These are phyloP conservation scores for Poecile montanus DNA, from an alignment of 2,797 vertebrate genomes.

Conservation along the genomic window DNA sequence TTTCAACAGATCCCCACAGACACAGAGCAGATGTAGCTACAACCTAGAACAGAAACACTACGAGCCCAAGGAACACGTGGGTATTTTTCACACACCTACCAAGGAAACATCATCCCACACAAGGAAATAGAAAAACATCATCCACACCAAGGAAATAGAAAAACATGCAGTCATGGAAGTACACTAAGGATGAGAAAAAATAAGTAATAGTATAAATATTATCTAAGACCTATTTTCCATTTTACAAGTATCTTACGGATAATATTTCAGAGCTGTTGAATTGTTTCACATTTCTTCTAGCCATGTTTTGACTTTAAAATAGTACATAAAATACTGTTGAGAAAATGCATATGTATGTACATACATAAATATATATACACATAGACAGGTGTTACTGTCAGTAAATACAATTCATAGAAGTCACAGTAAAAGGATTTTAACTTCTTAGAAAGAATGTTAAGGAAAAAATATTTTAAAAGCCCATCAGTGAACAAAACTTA, in stretches of 20 bases:
- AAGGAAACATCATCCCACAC: background rate
- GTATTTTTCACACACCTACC: background rate
- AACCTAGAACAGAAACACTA: background rate
- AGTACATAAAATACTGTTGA: background rate
- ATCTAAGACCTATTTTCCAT: background rate
- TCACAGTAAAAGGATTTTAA: background rate
- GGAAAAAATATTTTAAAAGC: background rate
- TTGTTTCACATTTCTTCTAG: background rate
- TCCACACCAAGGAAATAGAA: background rate
- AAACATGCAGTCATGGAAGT: background rate
- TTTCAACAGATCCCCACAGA: background rate
- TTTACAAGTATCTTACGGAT: background rate
- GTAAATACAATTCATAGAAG: background rate
- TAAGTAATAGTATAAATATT: background rate
- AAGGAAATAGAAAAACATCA: background rate
- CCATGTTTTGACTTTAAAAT: background rate
- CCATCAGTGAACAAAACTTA: background rate
- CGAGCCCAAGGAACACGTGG: accelerated
- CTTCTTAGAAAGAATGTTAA: background rate
- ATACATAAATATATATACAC: accelerated
- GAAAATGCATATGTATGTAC: background rate
- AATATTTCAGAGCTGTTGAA: background rate
- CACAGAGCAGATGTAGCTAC: background rate
- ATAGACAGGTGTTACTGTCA: background rate
- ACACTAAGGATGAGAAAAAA: background rate